These are phyloP conservation scores for Echeneis naucrates DNA, from an alignment of 2,797 vertebrate genomes.

Conservation along the genomic window DNA sequence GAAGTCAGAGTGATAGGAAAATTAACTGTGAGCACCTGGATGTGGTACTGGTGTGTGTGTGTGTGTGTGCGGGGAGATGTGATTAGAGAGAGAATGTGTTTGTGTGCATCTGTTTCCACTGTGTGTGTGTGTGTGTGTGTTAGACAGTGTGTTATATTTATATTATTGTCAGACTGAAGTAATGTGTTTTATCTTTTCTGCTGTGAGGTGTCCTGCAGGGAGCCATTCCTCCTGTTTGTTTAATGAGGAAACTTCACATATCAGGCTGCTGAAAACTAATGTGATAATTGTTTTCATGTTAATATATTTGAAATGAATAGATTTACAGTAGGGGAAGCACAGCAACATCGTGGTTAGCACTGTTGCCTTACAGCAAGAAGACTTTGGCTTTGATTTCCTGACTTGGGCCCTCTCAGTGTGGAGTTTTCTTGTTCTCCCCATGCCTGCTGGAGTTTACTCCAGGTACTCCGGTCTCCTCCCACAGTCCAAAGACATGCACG, in stretches of 20 bases:
- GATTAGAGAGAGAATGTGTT: too few species aligned
- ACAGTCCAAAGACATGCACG: too few species aligned
- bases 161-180: conserved; percentile 19
- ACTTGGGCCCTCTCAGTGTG: too few species aligned
- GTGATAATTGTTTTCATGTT: neutral
- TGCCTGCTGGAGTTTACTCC: too few species aligned
- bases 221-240: conserved; percentile 12
- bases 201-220: conserved; percentile 12
- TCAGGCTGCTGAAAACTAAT: neutral
- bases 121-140: conserved; percentile 9
- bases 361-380: too few species aligned
- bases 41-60: conserved; percentile 1
- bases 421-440: too few species aligned
- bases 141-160: neutral
- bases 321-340: neutral
- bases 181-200: conserved; percentile 8
- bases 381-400: too few species aligned
- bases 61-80: conserved; percentile 1
- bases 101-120: neutral
- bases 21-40: conserved; percentile 54
- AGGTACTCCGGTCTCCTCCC: too few species aligned
- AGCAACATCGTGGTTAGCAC: too few species aligned
- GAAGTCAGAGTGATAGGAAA: conserved; percentile 67
- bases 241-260: conserved; percentile 18
- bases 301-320: conserved; percentile 3